These are phyloP conservation scores for Cloeon dipterum DNA, from an alignment of 2,888 invertebrate genomes.

Conservation along the genomic window DNA sequence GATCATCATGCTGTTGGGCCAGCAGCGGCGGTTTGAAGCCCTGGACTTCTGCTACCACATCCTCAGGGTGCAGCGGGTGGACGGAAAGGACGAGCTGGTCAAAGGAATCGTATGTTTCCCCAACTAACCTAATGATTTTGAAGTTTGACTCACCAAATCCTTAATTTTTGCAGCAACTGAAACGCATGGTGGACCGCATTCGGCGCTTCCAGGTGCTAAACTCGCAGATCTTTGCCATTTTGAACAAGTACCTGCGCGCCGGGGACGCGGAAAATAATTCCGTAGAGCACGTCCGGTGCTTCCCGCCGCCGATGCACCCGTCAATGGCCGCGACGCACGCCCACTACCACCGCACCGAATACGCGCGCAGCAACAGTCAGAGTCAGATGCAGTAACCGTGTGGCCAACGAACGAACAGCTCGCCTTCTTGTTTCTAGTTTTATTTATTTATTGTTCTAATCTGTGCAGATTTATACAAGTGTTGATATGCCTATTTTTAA, in stretches of 20 bases:
- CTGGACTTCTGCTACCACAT: constrained; percentile 98
- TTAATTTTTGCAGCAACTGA: constrained; percentile 52
- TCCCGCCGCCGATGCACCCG: constrained; percentile 81
- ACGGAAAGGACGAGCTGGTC: constrained; percentile 84
- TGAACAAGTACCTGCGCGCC: constrained; percentile 81
- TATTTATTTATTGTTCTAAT: neutral
- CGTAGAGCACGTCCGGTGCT: constrained; percentile 90
- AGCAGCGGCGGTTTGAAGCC: constrained; percentile 89
- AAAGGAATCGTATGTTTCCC: constrained; percentile 78
- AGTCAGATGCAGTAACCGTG: too few species aligned
- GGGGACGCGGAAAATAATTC: constrained; percentile 48
- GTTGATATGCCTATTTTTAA: too few species aligned
- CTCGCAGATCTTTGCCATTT: constrained; percentile 88
- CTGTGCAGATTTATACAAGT: constrained; percentile 1
- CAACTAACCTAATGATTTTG: too few species aligned
- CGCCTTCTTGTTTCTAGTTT: neutral
- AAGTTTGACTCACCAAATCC: constrained; percentile 4
- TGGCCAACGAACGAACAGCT: constrained; percentile 14
- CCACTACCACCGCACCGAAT: constrained; percentile 28
- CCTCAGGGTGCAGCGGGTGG: constrained; percentile 80
- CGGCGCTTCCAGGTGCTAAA: constrained; percentile 94
- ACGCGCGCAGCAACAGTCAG: too few species aligned
- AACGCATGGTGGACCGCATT: constrained; percentile 93
- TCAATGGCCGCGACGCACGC: constrained; percentile 30
- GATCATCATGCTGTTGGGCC: constrained; percentile 82